These are phyloP conservation scores for Melanotaenia trifasciata DNA, from an alignment of 2,797 vertebrate genomes.

Conservation along the genomic window DNA sequence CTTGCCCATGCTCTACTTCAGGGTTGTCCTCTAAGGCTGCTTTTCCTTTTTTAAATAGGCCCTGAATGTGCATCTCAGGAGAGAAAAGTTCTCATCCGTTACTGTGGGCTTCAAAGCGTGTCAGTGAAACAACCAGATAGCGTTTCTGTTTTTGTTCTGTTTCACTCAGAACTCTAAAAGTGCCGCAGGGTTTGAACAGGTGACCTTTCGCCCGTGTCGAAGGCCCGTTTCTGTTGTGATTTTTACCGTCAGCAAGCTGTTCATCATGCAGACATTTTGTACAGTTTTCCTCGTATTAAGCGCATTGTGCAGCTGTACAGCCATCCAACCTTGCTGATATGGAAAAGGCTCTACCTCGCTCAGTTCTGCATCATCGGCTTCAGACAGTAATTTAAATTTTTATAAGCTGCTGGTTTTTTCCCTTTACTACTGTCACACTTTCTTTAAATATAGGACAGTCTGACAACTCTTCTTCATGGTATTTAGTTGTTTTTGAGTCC, in stretches of 20 bases:
- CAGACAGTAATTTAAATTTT: background rate
- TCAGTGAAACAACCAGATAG: too few species aligned
- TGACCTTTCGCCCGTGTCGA: background rate
- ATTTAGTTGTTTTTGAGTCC: constrained; percentile 22
- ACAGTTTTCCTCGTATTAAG: constrained; percentile 13
- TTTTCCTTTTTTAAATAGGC: constrained; percentile 15
- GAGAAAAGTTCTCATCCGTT: background rate
- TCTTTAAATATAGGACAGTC: constrained; percentile 19
- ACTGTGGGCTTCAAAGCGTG: background rate
- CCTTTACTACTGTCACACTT: background rate
- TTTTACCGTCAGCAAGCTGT: background rate
- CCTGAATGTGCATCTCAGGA: background rate
- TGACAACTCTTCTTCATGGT: constrained; percentile 16
- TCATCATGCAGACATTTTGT: constrained; percentile 5
- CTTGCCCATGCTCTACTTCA: constrained; percentile 54
- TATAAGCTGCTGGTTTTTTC: background rate
- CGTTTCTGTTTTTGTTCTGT: background rate
- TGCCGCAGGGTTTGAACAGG: background rate
- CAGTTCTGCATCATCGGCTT: background rate
- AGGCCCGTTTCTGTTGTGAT: background rate
- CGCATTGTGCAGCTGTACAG: background rate
- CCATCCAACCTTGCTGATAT: constrained; percentile 12
- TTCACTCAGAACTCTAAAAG: background rate
- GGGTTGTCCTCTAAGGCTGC: background rate
- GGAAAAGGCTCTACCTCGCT: constrained; percentile 9